phyloP scores from a whole-genome alignment of 2,797 vertebrate genomes.

The Ceyx erithaca region DNA sequence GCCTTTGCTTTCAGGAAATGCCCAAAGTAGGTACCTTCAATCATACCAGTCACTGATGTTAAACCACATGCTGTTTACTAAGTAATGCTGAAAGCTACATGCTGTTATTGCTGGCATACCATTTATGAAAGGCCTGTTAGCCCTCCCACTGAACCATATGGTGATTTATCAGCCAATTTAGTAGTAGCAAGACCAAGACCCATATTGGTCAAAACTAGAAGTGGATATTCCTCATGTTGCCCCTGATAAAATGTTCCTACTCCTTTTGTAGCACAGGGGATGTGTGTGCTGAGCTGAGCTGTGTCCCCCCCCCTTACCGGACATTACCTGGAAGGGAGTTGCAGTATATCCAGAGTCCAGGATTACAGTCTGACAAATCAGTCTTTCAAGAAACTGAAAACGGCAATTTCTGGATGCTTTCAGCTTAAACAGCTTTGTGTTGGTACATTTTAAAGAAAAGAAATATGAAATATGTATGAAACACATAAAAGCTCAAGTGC shows the following conservation, averaged over 20 bases:
- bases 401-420: not conserved
- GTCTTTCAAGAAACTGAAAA: not conserved
- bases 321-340: not conserved
- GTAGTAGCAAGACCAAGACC: not conserved
- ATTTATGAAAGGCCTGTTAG: not conserved
- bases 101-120: slow-evolving; percentile 6
- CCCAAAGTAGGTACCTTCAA: not conserved
- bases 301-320: not conserved
- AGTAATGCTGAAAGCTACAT: not conserved
- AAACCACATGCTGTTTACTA: slow-evolving; percentile 8
- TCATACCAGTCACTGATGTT: not conserved
- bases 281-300: not conserved
- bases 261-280: not conserved
- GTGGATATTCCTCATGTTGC: not conserved
- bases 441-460: not conserved
- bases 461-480: not conserved
- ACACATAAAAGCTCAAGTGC: not conserved
- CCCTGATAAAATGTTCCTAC: not conserved
- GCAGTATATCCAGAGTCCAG: not conserved
- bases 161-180: slow-evolving; percentile 3
- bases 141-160: slow-evolving; percentile 28
- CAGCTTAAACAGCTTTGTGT: not conserved
- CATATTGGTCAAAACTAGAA: not conserved
- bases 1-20: not conserved
- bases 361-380: not conserved